Conservation (phyloP, 2,888 invertebrate species). For the Gymnoscelis rufifasciata region DNA sequence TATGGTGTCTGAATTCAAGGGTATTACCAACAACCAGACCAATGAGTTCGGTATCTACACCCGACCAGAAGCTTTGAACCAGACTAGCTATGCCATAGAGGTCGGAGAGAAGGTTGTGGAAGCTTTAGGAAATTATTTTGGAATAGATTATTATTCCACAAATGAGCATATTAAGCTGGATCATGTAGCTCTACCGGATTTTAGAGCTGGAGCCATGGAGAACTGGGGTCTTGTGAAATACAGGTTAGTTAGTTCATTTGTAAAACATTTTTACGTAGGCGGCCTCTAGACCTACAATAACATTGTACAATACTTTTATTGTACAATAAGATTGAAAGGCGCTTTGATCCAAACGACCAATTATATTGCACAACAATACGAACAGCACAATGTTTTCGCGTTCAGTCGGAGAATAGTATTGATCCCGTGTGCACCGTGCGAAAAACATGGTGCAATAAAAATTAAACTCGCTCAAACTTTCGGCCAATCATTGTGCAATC, state of each 20-base stretch:
- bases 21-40: constrained; percentile 38
- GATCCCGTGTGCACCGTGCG: too few relatives aligned
- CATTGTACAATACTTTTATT: too few relatives aligned
- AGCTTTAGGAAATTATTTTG: constrained; percentile 79
- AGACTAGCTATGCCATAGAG: constrained; percentile 82
- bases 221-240: constrained; percentile 94
- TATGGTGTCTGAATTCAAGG: constrained; percentile 85
- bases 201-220: constrained; percentile 92
- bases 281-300: too few relatives aligned
- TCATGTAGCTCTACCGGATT: constrained; percentile 91
- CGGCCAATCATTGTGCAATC: too few relatives aligned
- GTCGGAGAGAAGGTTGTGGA: constrained; percentile 76
- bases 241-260: constrained; percentile 61
- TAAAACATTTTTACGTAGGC: too few relatives aligned
- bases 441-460: too few relatives aligned
- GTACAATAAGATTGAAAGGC: too few relatives aligned
- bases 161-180: constrained; percentile 85
- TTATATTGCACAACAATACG: too few relatives aligned
- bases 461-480: too few relatives aligned
- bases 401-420: too few relatives aligned
- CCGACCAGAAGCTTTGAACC: constrained; percentile 82
- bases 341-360: too few relatives aligned
- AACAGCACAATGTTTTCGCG: too few relatives aligned
- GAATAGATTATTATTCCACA: constrained; percentile 68
- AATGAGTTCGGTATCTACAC: constrained; percentile 82